phyloP scores from a whole-genome alignment of 2,888 invertebrate genomes.

The Melieria picta region DNA sequence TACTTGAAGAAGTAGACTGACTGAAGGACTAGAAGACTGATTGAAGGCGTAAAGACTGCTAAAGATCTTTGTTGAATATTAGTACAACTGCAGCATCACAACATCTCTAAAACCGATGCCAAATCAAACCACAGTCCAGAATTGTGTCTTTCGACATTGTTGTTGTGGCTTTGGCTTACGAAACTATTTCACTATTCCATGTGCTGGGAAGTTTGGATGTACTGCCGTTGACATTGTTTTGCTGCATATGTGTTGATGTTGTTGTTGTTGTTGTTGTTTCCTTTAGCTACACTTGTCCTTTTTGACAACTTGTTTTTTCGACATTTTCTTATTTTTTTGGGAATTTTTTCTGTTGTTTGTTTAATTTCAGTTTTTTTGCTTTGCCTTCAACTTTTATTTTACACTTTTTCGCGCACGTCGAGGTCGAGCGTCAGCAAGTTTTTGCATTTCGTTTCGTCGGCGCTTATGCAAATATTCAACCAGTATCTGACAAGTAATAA shows the following conservation, averaged over 20 bases:
- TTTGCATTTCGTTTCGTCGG: background rate
- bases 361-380: background rate
- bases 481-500: constrained; percentile 6
- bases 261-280: background rate
- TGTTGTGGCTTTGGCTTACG: background rate
- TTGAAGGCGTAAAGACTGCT: too few species aligned
- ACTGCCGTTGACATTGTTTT: too few species aligned
- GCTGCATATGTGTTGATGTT: background rate
- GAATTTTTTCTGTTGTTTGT: too few species aligned
- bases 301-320: background rate
- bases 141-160: background rate
- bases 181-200: background rate
- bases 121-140: too few species aligned
- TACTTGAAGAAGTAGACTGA: too few species aligned
- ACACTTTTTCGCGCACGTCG: background rate
- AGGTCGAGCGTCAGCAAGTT: background rate
- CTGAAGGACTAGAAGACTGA: too few species aligned
- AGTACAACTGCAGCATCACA: too few species aligned
- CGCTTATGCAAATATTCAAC: constrained; percentile 2
- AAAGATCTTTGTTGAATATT: too few species aligned
- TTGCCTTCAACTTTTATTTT: background rate
- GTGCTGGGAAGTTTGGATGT: too few species aligned
- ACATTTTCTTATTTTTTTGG: too few species aligned
- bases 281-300: background rate
- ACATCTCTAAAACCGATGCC: too few species aligned